Percentiles rank a stretch among this genome's conserved stretches.
phyloP scores from a whole-genome alignment of 2,113 vertebrate genomes.

The Alethe diademata region DNA sequence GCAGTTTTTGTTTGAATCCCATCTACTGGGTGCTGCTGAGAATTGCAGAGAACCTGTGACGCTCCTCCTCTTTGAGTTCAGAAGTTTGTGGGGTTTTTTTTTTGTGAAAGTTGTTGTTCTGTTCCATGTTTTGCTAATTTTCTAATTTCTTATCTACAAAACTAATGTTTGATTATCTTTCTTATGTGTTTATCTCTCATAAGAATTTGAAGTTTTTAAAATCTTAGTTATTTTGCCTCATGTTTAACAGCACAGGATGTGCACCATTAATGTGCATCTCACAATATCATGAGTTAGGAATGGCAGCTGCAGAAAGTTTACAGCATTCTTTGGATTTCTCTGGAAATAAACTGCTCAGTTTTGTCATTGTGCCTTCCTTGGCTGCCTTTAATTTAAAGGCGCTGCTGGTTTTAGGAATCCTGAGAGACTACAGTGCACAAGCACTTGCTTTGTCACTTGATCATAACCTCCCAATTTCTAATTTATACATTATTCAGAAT shows the following conservation, averaged over 20 bases:
- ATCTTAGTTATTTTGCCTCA: neutral
- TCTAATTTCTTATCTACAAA: neutral
- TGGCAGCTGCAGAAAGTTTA: neutral
- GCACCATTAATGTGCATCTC: accelerated
- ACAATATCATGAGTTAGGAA: neutral
- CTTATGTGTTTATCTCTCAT: neutral
- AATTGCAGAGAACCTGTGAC: neutral
- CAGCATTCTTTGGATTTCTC: neutral
- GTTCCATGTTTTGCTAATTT: neutral
- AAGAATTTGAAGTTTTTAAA: neutral
- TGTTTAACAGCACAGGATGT: neutral
- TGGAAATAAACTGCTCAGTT: neutral
- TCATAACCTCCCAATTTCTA: neutral
- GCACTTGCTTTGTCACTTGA: neutral
- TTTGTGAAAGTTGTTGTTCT: neutral
- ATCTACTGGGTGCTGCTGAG: neutral
- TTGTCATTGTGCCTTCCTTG: neutral
- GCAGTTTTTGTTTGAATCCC: neutral
- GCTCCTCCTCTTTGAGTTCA: neutral
- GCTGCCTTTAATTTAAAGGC: neutral
- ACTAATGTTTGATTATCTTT: neutral
- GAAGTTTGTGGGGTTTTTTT: neutral
- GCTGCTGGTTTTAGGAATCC: neutral
- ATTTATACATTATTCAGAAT: neutral
- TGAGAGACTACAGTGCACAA: neutral